A percentile compares a stretch with the other conserved stretches of the same genome.
phyloP scores from a whole-genome alignment of 2,113 vertebrate genomes.

The Brachyhypopomus gauderio region DNA sequence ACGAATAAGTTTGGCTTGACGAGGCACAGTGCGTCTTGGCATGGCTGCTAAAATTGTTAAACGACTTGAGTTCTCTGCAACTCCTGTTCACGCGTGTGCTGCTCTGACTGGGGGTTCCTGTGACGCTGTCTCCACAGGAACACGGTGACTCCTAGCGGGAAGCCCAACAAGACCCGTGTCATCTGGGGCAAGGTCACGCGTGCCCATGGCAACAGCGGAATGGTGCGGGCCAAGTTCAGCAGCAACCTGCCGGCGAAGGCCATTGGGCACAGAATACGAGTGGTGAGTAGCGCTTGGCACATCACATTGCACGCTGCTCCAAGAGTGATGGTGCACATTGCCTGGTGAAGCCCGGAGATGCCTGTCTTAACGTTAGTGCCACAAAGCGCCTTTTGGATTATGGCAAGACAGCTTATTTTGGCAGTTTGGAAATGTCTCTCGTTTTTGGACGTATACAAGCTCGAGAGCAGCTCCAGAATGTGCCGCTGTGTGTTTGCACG shows the following conservation, averaged over 20 bases:
- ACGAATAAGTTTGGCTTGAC: too few species aligned
- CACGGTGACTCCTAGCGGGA: slow-evolving; percentile 92
- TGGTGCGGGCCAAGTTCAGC: slow-evolving; percentile 96
- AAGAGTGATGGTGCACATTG: background rate
- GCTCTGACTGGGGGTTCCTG: background rate
- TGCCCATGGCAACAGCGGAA: slow-evolving; percentile 94
- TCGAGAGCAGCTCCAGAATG: too few species aligned
- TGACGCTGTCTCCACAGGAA: slow-evolving; percentile 73
- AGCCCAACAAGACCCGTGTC: slow-evolving; percentile 96
- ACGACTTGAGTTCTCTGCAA: too few species aligned
- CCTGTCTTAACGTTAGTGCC: too few species aligned
- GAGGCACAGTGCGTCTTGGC: background rate
- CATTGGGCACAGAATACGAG: slow-evolving; percentile 94
- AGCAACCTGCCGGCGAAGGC: slow-evolving; percentile 97
- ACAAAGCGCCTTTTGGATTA: background rate
- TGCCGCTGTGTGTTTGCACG: too few species aligned
- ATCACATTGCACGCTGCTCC: background rate
- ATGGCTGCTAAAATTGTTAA: background rate
- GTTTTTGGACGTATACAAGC: too few species aligned
- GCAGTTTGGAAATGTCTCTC: background rate
- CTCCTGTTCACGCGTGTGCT: background rate
- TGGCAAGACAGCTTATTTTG: background rate
- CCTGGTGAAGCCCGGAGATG: background rate
- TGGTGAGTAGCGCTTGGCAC: slow-evolving; percentile 79
- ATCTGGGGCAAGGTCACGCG: slow-evolving; percentile 98